phyloP scores from a whole-genome alignment of 2,113 vertebrate genomes.

The Paraplagusia blochii region DNA sequence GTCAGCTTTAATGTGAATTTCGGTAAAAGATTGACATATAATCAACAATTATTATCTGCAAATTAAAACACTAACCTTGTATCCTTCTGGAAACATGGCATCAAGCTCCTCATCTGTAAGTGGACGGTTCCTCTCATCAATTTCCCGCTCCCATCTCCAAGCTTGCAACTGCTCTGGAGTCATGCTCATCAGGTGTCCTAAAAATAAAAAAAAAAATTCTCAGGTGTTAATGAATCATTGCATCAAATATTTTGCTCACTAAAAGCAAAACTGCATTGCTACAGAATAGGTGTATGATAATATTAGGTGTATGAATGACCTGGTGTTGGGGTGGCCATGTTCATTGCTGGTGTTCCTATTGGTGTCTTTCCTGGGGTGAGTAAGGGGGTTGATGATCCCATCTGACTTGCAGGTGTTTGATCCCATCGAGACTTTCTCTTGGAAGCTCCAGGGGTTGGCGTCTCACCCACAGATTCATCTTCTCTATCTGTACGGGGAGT shows the following conservation, averaged over 20 bases:
- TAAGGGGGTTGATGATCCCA: constrained; percentile 95
- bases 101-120: constrained; percentile 97
- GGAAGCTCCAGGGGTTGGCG: constrained; percentile 94
- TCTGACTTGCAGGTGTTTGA: constrained; percentile 95
- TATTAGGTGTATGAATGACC: constrained; percentile 78
- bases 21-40: too few relatives aligned
- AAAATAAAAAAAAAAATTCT: background rate
- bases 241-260: background rate
- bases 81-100: constrained; percentile 98
- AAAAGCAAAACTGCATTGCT: background rate
- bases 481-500: constrained; percentile 95
- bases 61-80: constrained; percentile 79
- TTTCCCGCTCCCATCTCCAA: constrained; percentile 98
- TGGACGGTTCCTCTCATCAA: constrained; percentile 95
- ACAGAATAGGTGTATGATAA: too few relatives aligned
- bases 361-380: constrained; percentile 97
- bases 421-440: constrained; percentile 99
- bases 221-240: background rate
- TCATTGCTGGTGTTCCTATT: constrained; percentile 97
- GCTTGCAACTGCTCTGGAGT: constrained; percentile 98
- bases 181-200: constrained; percentile 99
- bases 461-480: constrained; percentile 96
- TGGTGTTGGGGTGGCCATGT: constrained; percentile 97
- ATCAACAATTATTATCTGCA: too few relatives aligned
- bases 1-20: too few relatives aligned